Evolutionary conservation across 2,113 vertebrate genomes (phyloP).

Genomic region (Crocuta crocuta): DNA sequence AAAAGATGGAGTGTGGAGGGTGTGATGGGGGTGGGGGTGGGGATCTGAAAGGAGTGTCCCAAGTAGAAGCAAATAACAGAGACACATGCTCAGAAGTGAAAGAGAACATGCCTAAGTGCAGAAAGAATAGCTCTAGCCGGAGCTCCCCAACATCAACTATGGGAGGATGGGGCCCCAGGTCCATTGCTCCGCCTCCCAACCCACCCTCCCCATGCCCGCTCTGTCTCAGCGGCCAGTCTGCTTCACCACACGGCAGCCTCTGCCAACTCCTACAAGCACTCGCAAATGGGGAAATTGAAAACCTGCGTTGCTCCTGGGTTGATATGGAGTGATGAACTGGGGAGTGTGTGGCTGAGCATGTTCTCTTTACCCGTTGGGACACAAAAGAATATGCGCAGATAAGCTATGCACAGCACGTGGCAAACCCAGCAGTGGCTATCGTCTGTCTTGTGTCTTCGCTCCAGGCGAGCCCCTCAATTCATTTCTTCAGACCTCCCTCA

Average conservation of each 20-base stretch:
- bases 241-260: not conserved
- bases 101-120: not conserved
- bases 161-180: no score
- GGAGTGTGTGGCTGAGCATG: constrained; percentile 5
- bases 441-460: not conserved
- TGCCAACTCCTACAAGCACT: not conserved
- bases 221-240: not conserved
- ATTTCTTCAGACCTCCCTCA: constrained; percentile 32
- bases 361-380: constrained; percentile 8
- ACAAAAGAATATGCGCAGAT: constrained; percentile 71
- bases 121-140: not conserved
- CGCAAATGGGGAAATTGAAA: constrained; percentile 38
- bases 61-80: not conserved
- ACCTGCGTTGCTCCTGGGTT: not conserved
- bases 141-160: not conserved
- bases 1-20: not conserved
- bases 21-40: no score
- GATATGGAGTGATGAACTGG: not conserved
- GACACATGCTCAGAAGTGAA: not conserved
- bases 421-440: not conserved
- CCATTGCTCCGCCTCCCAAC: not conserved
- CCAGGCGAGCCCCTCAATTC: constrained; percentile 16
- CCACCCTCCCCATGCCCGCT: not conserved
- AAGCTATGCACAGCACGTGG: not conserved
- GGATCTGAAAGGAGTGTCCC: not conserved